Evolutionary conservation across 2,797 vertebrate species (phyloP).

Genomic region (Heterohyrax brucei): DNA sequence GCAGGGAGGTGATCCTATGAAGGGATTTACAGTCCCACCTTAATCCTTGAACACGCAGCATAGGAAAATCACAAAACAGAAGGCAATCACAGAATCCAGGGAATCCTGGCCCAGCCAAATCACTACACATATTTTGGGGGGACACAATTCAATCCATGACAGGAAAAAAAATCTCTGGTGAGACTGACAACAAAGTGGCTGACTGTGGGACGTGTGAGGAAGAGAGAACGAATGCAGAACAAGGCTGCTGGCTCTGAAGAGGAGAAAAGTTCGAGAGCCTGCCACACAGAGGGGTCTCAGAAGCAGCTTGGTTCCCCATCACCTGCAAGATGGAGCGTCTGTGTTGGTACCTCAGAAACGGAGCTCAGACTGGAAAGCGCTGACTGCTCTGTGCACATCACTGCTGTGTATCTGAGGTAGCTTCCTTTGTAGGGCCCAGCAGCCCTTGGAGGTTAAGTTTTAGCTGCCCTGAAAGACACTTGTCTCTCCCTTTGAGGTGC

Average conservation of each 20-base stretch:
- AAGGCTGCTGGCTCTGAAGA: rapidly evolving
- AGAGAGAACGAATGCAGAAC: neutral
- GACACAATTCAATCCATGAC: too few species aligned
- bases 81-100: too few species aligned
- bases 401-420: neutral
- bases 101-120: too few species aligned
- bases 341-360: neutral
- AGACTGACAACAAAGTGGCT: neutral
- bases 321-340: neutral
- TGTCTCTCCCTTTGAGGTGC: neutral
- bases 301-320: neutral
- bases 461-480: neutral
- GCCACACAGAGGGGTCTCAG: rapidly evolving
- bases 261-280: neutral
- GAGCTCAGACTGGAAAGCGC: neutral
- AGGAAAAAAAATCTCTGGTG: neutral
- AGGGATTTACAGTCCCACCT: too few species aligned
- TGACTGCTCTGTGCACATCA: neutral
- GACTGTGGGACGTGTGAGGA: too few species aligned
- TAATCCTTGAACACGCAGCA: too few species aligned
- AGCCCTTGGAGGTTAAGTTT: neutral
- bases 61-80: too few species aligned
- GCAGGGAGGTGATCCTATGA: too few species aligned
- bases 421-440: neutral
- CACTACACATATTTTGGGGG: too few species aligned